Conservation (phyloP, 1,140 invertebrate genomes). For the Cataglyphis hispanica region DNA sequence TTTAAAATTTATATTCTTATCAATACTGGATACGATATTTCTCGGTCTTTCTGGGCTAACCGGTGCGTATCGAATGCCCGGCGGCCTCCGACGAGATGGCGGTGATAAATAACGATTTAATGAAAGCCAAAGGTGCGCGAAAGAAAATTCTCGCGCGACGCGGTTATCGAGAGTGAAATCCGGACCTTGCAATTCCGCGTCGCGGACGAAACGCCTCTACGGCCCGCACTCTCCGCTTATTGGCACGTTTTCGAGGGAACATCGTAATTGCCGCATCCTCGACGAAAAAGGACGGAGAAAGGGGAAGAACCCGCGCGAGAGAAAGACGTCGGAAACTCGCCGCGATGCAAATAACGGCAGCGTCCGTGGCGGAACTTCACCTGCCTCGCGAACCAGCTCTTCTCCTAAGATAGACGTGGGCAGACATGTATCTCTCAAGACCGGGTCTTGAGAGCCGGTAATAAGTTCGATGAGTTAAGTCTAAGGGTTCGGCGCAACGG, state of each 20-base stretch:
- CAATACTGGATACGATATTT: slow-evolving; percentile 50
- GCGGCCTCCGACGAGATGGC: not conserved
- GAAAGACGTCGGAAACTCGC: not conserved
- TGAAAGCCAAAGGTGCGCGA: slow-evolving; percentile 27
- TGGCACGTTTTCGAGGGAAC: slow-evolving; percentile 50
- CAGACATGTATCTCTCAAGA: slow-evolving; percentile 61
- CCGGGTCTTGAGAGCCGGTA: not conserved
- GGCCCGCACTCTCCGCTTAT: slow-evolving; percentile 42
- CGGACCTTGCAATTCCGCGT: slow-evolving; percentile 20
- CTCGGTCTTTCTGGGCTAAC: slow-evolving; percentile 18
- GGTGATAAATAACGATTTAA: slow-evolving; percentile 57
- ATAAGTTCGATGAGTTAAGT: not conserved
- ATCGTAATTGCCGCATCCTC: slow-evolving; percentile 50
- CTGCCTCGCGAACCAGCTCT: slow-evolving; percentile 75
- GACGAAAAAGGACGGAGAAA: slow-evolving; percentile 10
- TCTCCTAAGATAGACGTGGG: slow-evolving; percentile 65
- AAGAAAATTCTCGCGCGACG: slow-evolving; percentile 14
- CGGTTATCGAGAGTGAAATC: slow-evolving; percentile 4
- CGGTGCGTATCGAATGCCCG: slow-evolving; percentile 21
- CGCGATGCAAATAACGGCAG: slow-evolving; percentile 76
- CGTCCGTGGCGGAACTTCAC: slow-evolving; percentile 69
- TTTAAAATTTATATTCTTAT: slow-evolving; percentile 30
- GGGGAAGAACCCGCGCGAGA: not conserved
- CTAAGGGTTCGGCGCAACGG: not conserved
- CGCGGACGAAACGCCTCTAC: not conserved